Conservation (phyloP, 2,888 invertebrate genomes). For the Aleiodes alternator region DNA sequence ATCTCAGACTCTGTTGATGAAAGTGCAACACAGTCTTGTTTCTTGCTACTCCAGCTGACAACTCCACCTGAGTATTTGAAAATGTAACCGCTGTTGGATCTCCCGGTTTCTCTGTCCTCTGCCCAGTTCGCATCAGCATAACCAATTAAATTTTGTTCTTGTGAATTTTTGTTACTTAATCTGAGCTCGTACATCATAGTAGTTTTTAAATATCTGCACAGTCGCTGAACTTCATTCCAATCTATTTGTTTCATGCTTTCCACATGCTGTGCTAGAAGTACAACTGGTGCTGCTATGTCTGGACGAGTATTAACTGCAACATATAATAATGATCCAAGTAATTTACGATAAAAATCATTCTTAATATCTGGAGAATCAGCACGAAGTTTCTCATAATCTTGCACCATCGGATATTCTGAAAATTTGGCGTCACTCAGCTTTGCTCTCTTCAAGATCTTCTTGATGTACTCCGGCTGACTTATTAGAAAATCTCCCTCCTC, state of each 20-base stretch:
- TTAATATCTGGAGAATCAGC: not conserved
- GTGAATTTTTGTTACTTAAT: constrained; percentile 1
- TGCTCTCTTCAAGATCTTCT: constrained; percentile 43
- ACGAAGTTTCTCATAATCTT: constrained; percentile 36
- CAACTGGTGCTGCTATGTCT: constrained; percentile 22
- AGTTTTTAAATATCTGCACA: constrained; percentile 37
- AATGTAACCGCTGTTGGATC: too few species aligned
- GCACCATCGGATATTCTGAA: constrained; percentile 46
- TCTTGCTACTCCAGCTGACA: too few species aligned
- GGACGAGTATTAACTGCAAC: constrained; percentile 37
- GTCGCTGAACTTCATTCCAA: constrained; percentile 38
- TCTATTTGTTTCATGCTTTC: constrained; percentile 5
- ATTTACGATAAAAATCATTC: constrained; percentile 25
- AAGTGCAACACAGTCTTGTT: too few species aligned
- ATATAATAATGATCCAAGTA: constrained; percentile 33
- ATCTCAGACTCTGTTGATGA: too few species aligned
- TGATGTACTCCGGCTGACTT: constrained; percentile 45
- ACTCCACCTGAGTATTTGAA: too few species aligned
- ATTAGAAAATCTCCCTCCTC: constrained; percentile 29
- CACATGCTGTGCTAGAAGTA: constrained; percentile 28
- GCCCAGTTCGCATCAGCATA: constrained; percentile 69
- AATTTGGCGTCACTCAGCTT: constrained; percentile 47
- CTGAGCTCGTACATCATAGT: constrained; percentile 16
- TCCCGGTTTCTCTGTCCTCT: constrained; percentile 55
- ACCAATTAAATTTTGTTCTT: constrained; percentile 48